phyloP scores from a whole-genome alignment of 2,113 vertebrate genomes.

The Xenotilapia leptura region DNA sequence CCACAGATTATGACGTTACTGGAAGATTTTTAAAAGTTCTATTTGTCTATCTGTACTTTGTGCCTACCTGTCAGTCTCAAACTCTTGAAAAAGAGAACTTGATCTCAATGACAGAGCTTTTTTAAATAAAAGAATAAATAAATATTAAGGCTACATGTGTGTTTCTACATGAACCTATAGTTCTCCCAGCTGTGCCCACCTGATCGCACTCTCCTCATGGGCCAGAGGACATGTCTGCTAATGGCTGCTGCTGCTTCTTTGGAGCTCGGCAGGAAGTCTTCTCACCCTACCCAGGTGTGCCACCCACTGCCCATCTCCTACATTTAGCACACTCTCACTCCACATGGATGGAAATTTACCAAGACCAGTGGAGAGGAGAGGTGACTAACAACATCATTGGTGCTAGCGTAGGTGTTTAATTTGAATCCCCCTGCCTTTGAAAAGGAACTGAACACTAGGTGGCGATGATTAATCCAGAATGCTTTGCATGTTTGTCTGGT shows the following conservation, averaged over 20 bases:
- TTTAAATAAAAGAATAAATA: not conserved
- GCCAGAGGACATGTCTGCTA: conserved; percentile 86
- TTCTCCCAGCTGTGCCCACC: conserved; percentile 81
- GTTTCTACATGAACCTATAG: conserved; percentile 51
- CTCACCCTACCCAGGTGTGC: conserved; percentile 67
- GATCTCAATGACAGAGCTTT: not conserved
- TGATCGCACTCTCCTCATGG: conserved; percentile 78
- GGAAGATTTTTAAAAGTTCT: not conserved
- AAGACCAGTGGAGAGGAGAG: conserved; percentile 32
- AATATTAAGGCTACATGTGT: not conserved
- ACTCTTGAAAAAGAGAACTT: not conserved
- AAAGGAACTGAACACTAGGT: conserved; percentile 51
- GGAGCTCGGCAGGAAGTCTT: conserved; percentile 73
- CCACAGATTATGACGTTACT: not conserved
- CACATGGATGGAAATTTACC: conserved; percentile 47
- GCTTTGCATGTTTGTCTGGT: not conserved
- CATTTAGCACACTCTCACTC: conserved; percentile 31
- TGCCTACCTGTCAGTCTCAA: not conserved
- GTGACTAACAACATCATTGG: conserved; percentile 41
- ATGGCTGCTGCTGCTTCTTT: conserved; percentile 82
- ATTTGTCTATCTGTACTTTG: not conserved
- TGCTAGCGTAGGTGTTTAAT: conserved; percentile 29
- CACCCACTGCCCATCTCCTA: conserved; percentile 13
- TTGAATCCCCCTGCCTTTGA: not conserved
- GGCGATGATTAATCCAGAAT: conserved; percentile 39